Base-by-base conservation (phyloP, 2,888 invertebrate genomes). In the Tridacna gigas region DNA sequence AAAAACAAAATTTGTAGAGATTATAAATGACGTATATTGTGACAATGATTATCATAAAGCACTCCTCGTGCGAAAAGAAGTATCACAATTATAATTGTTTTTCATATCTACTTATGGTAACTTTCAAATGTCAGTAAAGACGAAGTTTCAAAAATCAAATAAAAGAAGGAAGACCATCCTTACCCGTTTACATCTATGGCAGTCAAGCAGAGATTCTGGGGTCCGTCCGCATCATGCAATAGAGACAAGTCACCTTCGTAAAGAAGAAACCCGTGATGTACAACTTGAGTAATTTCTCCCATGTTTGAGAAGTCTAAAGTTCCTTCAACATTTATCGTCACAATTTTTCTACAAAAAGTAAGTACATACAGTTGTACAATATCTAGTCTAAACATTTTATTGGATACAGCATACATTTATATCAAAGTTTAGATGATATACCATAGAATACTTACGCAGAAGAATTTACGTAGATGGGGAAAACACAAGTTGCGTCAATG, bases 401-500 rank as follows among this genome's bases (percentile, higher is more conserved):
- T 56, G 56, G 56, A 56, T 20, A 56, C 3, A 56, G 3, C 3
- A 9, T 20, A 56, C 56, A 56, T 20, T 1, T 56, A 56, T 3
- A 56, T 20, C 56, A 56, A 56, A 56, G 56, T 15, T 56, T 56
- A 56, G 9, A 15, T 56, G 3, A 20, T 56, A 56, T 20, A 56
- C 20, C 5, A 5, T 3, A 45, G n/a, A 48, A n/a, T 65, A 80
- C 77, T 78, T 60, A 84, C 84, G 45, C 18, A 22, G 25, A 20
- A 5, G 82, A 80, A 48, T 80, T 78, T 0, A 83, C 82, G 60
- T 80, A 82, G 11, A 86, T 60, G 0, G 82, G 82, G 15, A 86
- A 60, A 0, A 80, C 67, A 63, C 86, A 86, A 12, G 86, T 86
- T 45, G 86, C 75, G 25, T 80, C 61, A 22, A 82, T 74, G 4